A percentile compares a stretch with the other conserved stretches of the same genome.
These are phyloP conservation scores for Aphelocoma californica DNA, from an alignment of 2,797 vertebrate species.

Conservation along the genomic window DNA sequence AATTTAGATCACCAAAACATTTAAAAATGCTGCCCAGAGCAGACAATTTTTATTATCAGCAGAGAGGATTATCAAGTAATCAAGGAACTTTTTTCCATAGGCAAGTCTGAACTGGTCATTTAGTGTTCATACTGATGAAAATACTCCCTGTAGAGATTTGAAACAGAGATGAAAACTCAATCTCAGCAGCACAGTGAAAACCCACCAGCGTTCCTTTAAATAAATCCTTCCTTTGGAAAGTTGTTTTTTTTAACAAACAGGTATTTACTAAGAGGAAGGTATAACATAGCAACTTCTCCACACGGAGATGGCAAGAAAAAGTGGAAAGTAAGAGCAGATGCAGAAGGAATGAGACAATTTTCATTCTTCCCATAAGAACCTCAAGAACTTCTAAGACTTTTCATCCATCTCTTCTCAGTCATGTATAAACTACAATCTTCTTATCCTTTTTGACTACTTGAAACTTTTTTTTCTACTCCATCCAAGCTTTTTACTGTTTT, in stretches of 20 bases:
- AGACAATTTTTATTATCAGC: neutral
- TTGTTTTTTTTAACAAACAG: neutral
- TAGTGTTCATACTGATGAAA: neutral
- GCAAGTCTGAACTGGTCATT: slow-evolving; percentile 9
- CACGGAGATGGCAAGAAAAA: neutral
- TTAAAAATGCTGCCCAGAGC: neutral
- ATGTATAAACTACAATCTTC: neutral
- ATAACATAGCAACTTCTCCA: neutral
- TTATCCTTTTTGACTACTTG: neutral
- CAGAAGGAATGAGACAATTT: neutral
- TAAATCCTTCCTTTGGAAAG: neutral
- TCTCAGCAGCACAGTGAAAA: neutral
- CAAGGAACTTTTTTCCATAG: neutral
- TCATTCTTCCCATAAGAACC: neutral
- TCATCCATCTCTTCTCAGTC: neutral
- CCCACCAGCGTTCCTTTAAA: neutral
- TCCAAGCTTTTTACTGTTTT: rapidly evolving
- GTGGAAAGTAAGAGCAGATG: neutral
- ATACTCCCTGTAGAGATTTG: neutral
- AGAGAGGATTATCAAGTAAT: neutral
- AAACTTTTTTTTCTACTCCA: neutral
- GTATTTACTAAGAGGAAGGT: neutral
- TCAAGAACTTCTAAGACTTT: neutral
- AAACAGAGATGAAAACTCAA: neutral
- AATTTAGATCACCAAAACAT: neutral